Evolutionary conservation across 1,140 invertebrate species (phyloP), one percentile per base, ranked within the genome.

Genomic region (Leptopilina clavipes): DNA sequence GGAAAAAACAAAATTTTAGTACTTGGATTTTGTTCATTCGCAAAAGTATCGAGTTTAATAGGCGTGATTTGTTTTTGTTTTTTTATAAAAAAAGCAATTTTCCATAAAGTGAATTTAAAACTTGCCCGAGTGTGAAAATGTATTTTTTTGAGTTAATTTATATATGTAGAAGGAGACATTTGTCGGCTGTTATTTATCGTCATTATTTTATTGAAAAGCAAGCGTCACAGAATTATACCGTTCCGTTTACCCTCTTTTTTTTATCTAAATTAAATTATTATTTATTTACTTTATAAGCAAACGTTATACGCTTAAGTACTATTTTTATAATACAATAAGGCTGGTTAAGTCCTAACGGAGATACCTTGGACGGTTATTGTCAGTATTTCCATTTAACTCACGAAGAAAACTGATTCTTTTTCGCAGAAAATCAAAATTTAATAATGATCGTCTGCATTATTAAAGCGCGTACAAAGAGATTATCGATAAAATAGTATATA

Each of bases 261-360:
- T 73, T 31, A 73, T 56, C 18, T 19, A 31, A 77, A 56, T 52
- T 77, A 52, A 31, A 31, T 31, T 31, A 31, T 31, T n/a, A n/a
- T 40, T 25, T 71, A n/a, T 75, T 73, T 31, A 40, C 14, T 44
- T 40, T 84, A 84, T 70, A 74, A 79, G 70, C 76, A 81, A 79
- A 75, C 77, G 77, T 84, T 83, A 85, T 83, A 75, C 84, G 81
- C 83, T 88, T 89, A 89, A 85, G 76, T 86, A 85, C 82, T 87
- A 89, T 85, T 84, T 87, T 40, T 40, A 8, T 40, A 8, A 87
- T 80, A 81, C 40, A 75, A 56, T 77, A 77, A 75, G 65, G 73
- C 73, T 77, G 11, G 19, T 80, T 37, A 70, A 74, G 22, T 65
- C 59, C 59, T 31, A 65, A 65, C 59, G 59, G 76, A 78, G 43